These are phyloP conservation scores for Dendrolimus houi DNA, from an alignment of 2,888 invertebrate genomes.

Conservation along the genomic window DNA sequence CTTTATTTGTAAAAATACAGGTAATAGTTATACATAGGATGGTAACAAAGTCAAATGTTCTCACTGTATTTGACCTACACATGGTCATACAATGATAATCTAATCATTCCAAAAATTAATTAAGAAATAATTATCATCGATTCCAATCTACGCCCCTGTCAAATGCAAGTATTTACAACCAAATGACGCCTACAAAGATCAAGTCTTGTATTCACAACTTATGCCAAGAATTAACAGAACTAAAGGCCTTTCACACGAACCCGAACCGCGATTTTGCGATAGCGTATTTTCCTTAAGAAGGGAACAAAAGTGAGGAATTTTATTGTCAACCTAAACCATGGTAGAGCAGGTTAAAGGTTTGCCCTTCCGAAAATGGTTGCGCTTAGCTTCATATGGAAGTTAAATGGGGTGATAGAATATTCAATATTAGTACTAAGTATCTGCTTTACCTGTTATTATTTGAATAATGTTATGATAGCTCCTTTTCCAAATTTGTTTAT, in stretches of 20 bases:
- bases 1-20: no score
- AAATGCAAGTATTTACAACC: not conserved
- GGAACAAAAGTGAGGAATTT: not conserved
- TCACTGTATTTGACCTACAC: no score
- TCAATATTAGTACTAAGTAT: not conserved
- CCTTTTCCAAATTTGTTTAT: no score
- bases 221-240: not conserved
- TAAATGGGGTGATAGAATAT: not conserved
- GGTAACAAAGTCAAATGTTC: no score
- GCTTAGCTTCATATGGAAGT: not conserved
- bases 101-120: no score
- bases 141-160: not conserved
- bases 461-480: no score
- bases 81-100: no score
- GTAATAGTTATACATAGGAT: no score
- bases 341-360: not conserved
- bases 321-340: not conserved
- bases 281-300: not conserved
- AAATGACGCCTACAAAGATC: not conserved
- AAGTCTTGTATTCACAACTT: not conserved
- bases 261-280: not conserved
- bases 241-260: not conserved
- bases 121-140: not conserved
- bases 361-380: not conserved
- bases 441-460: not conserved